Percentiles rank a stretch among this genome's conserved stretches.
These are phyloP conservation scores for Atherinomorus stipes DNA, from an alignment of 2,113 vertebrate genomes.

Conservation along the genomic window DNA sequence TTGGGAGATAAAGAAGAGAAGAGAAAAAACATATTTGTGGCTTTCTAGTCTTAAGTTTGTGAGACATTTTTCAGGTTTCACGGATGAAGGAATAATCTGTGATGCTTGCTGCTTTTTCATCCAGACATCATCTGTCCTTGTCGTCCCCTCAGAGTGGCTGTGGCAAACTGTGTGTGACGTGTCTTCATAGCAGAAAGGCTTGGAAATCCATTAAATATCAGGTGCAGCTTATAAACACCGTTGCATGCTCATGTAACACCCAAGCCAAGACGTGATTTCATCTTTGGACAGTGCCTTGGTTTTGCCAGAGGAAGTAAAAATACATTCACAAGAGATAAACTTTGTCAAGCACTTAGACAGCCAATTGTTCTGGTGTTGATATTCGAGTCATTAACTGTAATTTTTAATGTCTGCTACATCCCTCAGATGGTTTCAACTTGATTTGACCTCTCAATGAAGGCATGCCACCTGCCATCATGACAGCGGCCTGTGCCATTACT, in stretches of 20 bases:
- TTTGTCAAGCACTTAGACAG: too few species aligned
- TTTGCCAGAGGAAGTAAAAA: slow-evolving; percentile 7
- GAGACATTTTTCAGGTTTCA: too few species aligned
- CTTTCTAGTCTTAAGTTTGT: too few species aligned
- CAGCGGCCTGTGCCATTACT: background rate
- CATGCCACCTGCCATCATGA: background rate
- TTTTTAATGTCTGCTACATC: background rate
- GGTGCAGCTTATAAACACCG: slow-evolving; percentile 1
- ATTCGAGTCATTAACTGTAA: background rate
- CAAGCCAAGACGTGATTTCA: background rate
- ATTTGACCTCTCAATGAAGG: slow-evolving; percentile 22
- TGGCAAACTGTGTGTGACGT: too few species aligned
- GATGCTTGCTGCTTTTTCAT: too few species aligned
- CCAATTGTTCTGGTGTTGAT: too few species aligned
- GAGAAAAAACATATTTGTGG: too few species aligned
- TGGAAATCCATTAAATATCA: background rate
- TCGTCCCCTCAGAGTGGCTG: too few species aligned
- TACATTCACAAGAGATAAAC: background rate
- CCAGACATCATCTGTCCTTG: too few species aligned
- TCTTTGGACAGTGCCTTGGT: background rate
- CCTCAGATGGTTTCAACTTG: background rate
- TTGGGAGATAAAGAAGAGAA: too few species aligned
- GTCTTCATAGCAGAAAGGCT: background rate
- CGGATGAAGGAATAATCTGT: too few species aligned
- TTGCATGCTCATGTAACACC: background rate